These are phyloP conservation scores for Drosophila emarginata DNA, from an alignment of 2,888 invertebrate genomes.

Conservation along the genomic window DNA sequence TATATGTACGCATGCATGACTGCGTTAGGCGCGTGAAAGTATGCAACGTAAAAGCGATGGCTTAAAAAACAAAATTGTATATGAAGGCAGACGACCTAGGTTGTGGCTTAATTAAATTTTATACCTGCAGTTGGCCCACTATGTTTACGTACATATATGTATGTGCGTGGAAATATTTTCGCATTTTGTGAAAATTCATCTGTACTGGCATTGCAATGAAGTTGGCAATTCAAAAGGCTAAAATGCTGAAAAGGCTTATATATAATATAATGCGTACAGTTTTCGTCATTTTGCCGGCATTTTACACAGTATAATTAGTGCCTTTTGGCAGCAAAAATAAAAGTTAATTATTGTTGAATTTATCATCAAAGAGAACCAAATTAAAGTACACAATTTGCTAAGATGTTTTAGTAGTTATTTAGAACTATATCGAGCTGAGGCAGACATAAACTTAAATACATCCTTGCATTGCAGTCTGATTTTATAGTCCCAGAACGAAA, in stretches of 20 bases:
- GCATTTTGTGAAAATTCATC: conserved; percentile 1
- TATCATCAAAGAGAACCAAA: background rate
- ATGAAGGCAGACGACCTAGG: background rate
- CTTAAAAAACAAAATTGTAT: background rate
- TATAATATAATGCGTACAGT: conserved; percentile 22
- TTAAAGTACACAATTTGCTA: background rate
- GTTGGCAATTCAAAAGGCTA: conserved; percentile 19
- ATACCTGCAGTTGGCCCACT: conserved; percentile 5
- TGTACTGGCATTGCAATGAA: conserved; percentile 42
- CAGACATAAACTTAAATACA: too few species aligned
- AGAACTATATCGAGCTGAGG: too few species aligned
- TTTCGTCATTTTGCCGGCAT: conserved; percentile 18
- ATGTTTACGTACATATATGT: background rate
- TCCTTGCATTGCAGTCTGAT: background rate
- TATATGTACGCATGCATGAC: conserved; percentile 2
- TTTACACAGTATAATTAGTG: conserved; percentile 36
- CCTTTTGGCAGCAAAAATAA: background rate
- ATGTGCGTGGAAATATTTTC: conserved; percentile 11
- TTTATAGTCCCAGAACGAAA: background rate
- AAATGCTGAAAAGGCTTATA: conserved; percentile 20
- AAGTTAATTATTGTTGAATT: background rate
- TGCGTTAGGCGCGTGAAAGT: conserved; percentile 44
- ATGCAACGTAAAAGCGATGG: conserved; percentile 40
- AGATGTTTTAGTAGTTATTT: too few species aligned
- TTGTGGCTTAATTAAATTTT: conserved; percentile 37